Evolutionary conservation across 2,888 invertebrate species (phyloP), one percentile per base, ranked within the genome.

Genomic region (Drosophila aldrichi): DNA sequence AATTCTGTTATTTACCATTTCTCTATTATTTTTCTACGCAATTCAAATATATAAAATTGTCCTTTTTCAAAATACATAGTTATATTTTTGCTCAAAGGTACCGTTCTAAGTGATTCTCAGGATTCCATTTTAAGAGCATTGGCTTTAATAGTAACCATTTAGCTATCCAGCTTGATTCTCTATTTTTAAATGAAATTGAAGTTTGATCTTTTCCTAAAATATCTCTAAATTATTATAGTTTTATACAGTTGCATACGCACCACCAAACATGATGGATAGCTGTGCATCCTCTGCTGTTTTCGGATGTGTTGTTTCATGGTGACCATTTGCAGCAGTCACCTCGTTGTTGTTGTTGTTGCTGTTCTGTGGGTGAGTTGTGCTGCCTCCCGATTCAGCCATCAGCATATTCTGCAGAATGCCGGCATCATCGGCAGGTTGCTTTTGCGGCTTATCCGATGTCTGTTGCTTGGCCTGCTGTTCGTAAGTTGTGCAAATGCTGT

Each of bases 401-500:
- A 74, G 51, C 41, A 74, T 65, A 62, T 76, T 86, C 25, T 76
- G 60, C 16, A 75, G 36, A 16, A 65, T 32, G 22, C 52, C 63
- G 44, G 74, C 58, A 38, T 80, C 81, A 36, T 32, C 34, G 41
- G 49, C 54, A 43, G 67, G 14, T 22, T 51, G 38, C n/a, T 56
- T 25, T 40, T 54, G 54, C 2, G 18, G 51, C 51, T 20, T 76
- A 43, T 59, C 59, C 5, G 55, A 5, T 14, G 41, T 46, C 10
- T 80, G 81, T 9, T 89, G 79, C n/a, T 76, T 81, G n/a, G 71
- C 77, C 52, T 91, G 90, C 55, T 93, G 92, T 88, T 95, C 95
- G 87, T 95, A 95, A 8, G 95, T 92, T 14, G 95, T 95, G 80
- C 95, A 95, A 66, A 95, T 93, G 89, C 95, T 95, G 78, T 95